phyloP scores from a whole-genome alignment of 2,113 vertebrate genomes.

The Coregonus clupeaformis region DNA sequence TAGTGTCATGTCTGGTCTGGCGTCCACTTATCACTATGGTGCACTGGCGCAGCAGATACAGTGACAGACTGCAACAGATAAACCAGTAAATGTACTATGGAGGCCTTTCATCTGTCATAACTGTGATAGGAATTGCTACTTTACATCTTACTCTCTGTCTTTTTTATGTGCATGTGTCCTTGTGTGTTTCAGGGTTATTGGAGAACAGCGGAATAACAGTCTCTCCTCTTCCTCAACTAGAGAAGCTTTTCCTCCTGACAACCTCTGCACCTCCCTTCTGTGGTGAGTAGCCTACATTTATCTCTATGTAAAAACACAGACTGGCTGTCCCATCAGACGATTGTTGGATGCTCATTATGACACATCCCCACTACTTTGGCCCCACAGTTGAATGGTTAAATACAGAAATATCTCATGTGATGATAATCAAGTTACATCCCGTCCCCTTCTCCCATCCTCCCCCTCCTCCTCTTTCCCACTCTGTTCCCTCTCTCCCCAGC shows the following conservation, averaged over 20 bases:
- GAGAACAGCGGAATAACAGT: slow-evolving; percentile 75
- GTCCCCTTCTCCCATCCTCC: background rate
- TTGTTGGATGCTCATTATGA: background rate
- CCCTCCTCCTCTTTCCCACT: too few relatives aligned
- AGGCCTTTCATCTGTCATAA: slow-evolving; percentile 6
- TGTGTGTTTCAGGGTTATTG: slow-evolving; percentile 73
- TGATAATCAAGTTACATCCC: background rate
- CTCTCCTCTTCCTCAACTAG: slow-evolving; percentile 75
- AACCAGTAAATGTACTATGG: slow-evolving; percentile 9
- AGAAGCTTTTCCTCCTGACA: slow-evolving; percentile 83
- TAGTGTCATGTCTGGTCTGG: too few relatives aligned
- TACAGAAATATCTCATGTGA: background rate
- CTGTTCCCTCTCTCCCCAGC: slow-evolving; percentile 40
- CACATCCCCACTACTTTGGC: background rate
- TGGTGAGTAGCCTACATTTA: slow-evolving; percentile 71
- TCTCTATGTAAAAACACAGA: background rate
- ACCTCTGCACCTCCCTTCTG: slow-evolving; percentile 80
- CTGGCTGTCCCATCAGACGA: background rate
- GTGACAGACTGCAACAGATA: background rate
- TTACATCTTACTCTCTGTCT: slow-evolving; percentile 15
- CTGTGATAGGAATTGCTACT: background rate
- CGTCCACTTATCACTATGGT: too few relatives aligned
- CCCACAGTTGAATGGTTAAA: background rate
- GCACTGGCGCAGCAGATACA: too few relatives aligned
- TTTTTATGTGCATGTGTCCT: slow-evolving; percentile 9